Base-by-base conservation (phyloP, 2,888 invertebrate genomes). In the Hirtodrosophila cameraria region DNA sequence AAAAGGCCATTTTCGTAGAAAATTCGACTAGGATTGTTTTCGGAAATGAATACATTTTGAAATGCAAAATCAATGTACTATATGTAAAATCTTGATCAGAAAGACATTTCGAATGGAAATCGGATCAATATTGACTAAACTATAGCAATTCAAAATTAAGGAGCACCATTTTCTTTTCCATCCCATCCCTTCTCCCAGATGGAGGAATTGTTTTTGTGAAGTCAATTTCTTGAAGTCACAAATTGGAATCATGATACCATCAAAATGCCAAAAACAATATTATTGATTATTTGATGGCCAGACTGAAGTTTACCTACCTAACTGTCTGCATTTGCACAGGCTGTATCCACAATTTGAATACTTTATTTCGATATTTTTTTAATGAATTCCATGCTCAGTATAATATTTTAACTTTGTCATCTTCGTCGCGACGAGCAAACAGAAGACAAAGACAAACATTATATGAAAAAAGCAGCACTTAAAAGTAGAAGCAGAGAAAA, bases 381-480 rank as follows among this genome's bases (percentile, higher is more conserved):
- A 73, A 72, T 72, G 69, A 73, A 72, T 73, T 72, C 68, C 53
- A 55, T 28, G 53, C 48, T n/a, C 41, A 52, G 45, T 43, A 36
- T 57, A 72, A 62, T 58, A 63, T 69, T 66, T 75, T 35, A 59
- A 57, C 43, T 57, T 64, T 53, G 53, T 11, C 43, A 15, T 68
- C 52, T 64, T 50, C 27, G 54, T 42, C 64, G 62, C 55, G 58
- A 43, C 61, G 18, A 62, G 28, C 72, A 81, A 81, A 81, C 82
- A 75, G 62, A 75, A 59, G 16, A 30, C 68, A 69, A 81, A 79
- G 61, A 72, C 62, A 75, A 81, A 75, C 57, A 82, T 65, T 39
- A 52, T 33, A 11, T 8, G 9, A 31, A 39, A 43, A 49, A 49
- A 52, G 63, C 61, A 45, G 53, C 64, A 61, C 71, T 75, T 64